Conservation (phyloP, 2,797 vertebrate species). For the Liasis olivaceus region DNA sequence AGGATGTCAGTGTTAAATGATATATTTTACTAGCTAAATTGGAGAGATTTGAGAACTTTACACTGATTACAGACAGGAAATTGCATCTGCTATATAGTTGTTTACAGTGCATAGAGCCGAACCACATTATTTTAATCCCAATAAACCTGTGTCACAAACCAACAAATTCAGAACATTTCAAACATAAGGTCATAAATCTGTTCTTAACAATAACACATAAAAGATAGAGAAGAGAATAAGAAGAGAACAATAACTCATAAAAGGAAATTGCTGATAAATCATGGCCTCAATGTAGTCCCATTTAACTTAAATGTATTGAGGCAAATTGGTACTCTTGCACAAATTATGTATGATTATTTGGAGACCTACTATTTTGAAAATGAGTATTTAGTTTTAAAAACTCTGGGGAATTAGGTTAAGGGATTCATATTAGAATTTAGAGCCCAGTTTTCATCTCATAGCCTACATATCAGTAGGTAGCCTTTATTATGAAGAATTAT, state of each 20-base stretch:
- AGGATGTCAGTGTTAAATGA: conserved; percentile 37
- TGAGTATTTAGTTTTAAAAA: conserved; percentile 2
- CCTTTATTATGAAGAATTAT: background rate
- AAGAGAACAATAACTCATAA: background rate
- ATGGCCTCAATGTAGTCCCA: conserved; percentile 8
- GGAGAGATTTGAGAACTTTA: conserved; percentile 29
- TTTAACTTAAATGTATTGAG: conserved; percentile 43
- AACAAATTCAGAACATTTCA: conserved; percentile 42
- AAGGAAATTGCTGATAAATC: background rate
- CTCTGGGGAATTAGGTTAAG: background rate
- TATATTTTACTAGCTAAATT: background rate
- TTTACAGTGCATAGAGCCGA: conserved; percentile 20
- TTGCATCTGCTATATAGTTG: conserved; percentile 6
- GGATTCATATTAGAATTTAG: conserved; percentile 2
- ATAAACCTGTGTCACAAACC: conserved; percentile 49
- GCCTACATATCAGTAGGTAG: background rate
- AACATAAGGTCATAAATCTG: conserved; percentile 31
- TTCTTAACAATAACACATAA: conserved; percentile 38
- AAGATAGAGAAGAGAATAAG: conserved; percentile 13
- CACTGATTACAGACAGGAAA: conserved; percentile 38
- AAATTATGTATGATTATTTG: background rate
- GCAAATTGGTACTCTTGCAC: conserved; percentile 24
- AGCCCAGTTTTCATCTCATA: background rate
- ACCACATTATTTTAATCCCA: conserved; percentile 36
- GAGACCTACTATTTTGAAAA: conserved; percentile 9